These are phyloP conservation scores for Microplitis mediator DNA, from an alignment of 1,140 invertebrate genomes.

Conservation along the genomic window DNA sequence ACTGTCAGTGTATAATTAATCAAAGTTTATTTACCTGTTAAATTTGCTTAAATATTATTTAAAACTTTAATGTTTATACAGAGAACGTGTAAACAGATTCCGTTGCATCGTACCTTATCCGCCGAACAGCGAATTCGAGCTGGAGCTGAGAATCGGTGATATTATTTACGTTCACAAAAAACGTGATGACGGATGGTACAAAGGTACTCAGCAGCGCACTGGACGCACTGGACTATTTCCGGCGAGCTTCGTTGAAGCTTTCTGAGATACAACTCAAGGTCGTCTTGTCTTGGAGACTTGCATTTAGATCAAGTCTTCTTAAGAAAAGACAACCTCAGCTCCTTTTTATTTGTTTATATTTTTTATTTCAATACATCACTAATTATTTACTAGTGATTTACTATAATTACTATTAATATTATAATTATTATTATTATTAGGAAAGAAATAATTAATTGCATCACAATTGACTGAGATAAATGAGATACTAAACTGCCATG, in stretches of 20 bases:
- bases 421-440: no score
- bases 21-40: not conserved
- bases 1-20: not conserved
- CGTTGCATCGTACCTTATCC: constrained; percentile 93
- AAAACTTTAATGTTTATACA: constrained; percentile 34
- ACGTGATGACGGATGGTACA: constrained; percentile 94
- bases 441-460: constrained; percentile 3
- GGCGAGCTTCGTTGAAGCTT: constrained; percentile 87
- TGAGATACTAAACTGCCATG: not conserved
- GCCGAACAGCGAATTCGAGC: constrained; percentile 90
- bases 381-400: not conserved
- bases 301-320: constrained; percentile 47
- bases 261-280: constrained; percentile 60
- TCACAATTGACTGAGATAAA: not conserved
- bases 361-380: not conserved
- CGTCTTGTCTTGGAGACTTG: constrained; percentile 58
- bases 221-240: constrained; percentile 92
- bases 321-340: constrained; percentile 16
- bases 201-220: constrained; percentile 87
- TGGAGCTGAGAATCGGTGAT: constrained; percentile 88
- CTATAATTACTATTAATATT: not conserved
- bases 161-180: constrained; percentile 91
- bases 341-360: not conserved
- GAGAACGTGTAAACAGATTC: constrained; percentile 68
- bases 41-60: not conserved